phyloP scores from a whole-genome alignment of 2,888 invertebrate species.

The Tipula helvola region DNA sequence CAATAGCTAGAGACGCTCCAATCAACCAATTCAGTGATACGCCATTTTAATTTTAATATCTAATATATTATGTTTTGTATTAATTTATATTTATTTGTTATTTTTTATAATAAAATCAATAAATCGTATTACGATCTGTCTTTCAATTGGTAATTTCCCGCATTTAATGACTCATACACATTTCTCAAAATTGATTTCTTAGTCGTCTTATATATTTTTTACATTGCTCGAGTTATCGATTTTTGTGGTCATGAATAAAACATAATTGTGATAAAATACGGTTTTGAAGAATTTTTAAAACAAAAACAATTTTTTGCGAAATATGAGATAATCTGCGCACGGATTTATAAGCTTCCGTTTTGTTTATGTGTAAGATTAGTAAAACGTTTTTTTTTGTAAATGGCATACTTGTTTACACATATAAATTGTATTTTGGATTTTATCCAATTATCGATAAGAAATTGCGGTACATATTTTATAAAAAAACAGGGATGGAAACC shows the following conservation, averaged over 20 bases:
- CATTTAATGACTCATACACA: neutral
- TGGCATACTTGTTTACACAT: neutral
- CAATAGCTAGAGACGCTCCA: neutral
- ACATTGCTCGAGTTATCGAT: neutral
- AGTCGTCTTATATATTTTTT: neutral
- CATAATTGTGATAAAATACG: neutral
- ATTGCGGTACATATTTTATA: neutral
- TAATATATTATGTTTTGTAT: neutral
- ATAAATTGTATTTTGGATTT: neutral
- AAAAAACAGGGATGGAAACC: neutral
- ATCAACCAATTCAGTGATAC: neutral
- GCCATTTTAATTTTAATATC: neutral
- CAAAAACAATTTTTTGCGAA: neutral
- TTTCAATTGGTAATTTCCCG: neutral
- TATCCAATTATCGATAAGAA: neutral
- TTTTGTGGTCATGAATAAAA: neutral
- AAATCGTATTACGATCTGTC: neutral
- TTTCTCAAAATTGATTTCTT: neutral
- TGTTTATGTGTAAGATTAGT: neutral
- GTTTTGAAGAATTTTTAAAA: neutral
- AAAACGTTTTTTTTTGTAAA: neutral
- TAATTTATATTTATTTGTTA: neutral
- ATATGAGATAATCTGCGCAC: neutral
- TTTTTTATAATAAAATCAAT: neutral
- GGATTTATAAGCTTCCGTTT: neutral